phyloP scores from a whole-genome alignment of 2,888 invertebrate species.

The Chydorus sphaericus region DNA sequence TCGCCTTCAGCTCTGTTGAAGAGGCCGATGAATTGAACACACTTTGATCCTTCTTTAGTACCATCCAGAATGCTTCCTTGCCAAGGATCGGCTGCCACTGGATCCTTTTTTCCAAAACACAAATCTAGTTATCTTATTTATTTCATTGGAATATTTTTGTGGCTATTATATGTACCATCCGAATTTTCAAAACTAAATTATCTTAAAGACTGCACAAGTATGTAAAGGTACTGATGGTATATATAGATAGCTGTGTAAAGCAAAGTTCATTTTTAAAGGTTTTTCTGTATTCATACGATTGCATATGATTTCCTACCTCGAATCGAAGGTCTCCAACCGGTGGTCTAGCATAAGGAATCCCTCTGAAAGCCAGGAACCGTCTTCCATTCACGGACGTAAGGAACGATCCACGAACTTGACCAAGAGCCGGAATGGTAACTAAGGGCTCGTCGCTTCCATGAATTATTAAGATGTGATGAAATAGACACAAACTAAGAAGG shows the following conservation, averaged over 20 bases:
- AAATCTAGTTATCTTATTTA: background rate
- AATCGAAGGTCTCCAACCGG: conserved; percentile 11
- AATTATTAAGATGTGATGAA: no score
- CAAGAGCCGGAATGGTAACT: background rate
- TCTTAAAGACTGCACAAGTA: no score
- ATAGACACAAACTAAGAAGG: no score
- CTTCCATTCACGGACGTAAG: background rate
- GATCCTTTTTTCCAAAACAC: background rate
- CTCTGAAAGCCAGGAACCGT: background rate
- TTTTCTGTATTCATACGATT: background rate
- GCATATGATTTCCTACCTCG: background rate
- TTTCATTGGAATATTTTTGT: no score
- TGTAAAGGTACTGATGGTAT: no score
- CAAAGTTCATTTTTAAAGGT: background rate
- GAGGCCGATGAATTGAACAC: background rate
- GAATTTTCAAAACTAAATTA: no score
- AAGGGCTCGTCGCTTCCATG: no score
- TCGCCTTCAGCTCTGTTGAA: background rate
- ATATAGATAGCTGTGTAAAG: background rate
- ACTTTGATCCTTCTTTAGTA: background rate
- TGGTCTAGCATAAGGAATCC: conserved; percentile 9
- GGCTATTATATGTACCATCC: no score
- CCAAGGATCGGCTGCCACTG: background rate
- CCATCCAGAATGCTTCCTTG: background rate
- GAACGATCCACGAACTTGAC: background rate